Conservation (phyloP, 2,797 vertebrate genomes). For the Moxostoma hubbsi region DNA sequence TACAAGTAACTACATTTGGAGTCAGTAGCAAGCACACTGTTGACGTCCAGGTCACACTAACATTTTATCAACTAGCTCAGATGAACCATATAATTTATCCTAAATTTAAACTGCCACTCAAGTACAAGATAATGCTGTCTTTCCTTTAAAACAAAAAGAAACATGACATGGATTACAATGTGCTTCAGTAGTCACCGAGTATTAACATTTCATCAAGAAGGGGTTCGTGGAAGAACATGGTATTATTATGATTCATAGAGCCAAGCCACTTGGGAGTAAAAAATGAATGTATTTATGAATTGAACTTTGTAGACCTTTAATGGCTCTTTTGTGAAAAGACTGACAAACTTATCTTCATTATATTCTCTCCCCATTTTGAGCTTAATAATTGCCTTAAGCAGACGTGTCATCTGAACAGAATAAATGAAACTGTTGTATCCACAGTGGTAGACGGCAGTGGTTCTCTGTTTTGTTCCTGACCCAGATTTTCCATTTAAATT, state of each 20-base stretch:
- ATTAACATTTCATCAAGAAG: slow-evolving; percentile 1
- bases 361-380: slow-evolving; percentile 16
- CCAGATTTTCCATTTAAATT: background rate
- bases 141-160: background rate
- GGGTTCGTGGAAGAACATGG: background rate
- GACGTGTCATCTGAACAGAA: background rate
- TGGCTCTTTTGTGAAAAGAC: background rate
- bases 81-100: slow-evolving; percentile 5
- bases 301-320: slow-evolving; percentile 1
- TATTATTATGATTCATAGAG: slow-evolving; percentile 21
- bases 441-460: background rate
- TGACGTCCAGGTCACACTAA: slow-evolving; percentile 20
- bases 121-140: background rate
- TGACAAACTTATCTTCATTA: slow-evolving; percentile 27
- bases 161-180: background rate
- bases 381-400: background rate
- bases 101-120: background rate
- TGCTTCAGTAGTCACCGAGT: background rate
- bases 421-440: background rate
- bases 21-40: background rate
- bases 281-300: background rate
- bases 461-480: background rate
- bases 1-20: background rate
- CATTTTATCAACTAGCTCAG: background rate
- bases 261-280: background rate